A percentile compares a stretch with the other conserved stretches of the same genome.
Evolutionary conservation across 2,113 vertebrate genomes (phyloP).

Genomic region (Sialia sialis): DNA sequence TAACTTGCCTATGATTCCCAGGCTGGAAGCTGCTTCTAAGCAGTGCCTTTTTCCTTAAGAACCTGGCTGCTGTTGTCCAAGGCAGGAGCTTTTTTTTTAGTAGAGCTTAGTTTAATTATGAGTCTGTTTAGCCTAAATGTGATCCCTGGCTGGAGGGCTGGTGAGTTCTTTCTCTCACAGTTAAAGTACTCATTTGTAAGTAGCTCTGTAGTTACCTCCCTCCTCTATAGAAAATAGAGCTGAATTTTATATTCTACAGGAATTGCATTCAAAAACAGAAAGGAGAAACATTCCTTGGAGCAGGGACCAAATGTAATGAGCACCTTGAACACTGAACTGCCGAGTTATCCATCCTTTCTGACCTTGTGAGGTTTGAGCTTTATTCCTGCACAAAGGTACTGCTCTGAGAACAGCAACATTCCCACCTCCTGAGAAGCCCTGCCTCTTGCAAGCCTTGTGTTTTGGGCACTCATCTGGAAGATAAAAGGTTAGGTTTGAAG

Average conservation of each 20-base stretch:
- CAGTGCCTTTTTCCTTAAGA: neutral
- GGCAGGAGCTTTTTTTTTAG: neutral
- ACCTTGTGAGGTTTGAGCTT: neutral
- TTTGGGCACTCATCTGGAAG: constrained; percentile 45
- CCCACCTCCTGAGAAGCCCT: constrained; percentile 21
- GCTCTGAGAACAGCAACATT: constrained; percentile 20
- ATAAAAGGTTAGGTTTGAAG: constrained; percentile 37
- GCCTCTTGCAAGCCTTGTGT: constrained; percentile 8
- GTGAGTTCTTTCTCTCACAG: neutral
- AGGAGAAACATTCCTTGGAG: neutral
- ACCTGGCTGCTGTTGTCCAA: neutral
- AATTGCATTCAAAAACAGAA: neutral
- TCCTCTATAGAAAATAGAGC: neutral
- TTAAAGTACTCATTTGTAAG: neutral
- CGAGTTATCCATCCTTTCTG: neutral
- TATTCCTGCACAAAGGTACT: neutral
- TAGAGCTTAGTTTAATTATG: neutral
- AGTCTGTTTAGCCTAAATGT: neutral
- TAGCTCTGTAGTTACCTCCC: neutral
- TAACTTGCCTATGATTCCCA: neutral
- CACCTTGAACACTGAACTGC: neutral
- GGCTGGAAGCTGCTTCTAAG: neutral
- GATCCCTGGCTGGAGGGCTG: neutral
- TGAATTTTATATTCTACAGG: neutral
- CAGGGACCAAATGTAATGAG: neutral